A percentile compares a stretch with the other conserved stretches of the same genome.
phyloP scores from a whole-genome alignment of 2,797 vertebrate genomes.

The Melanotaenia trifasciata region DNA sequence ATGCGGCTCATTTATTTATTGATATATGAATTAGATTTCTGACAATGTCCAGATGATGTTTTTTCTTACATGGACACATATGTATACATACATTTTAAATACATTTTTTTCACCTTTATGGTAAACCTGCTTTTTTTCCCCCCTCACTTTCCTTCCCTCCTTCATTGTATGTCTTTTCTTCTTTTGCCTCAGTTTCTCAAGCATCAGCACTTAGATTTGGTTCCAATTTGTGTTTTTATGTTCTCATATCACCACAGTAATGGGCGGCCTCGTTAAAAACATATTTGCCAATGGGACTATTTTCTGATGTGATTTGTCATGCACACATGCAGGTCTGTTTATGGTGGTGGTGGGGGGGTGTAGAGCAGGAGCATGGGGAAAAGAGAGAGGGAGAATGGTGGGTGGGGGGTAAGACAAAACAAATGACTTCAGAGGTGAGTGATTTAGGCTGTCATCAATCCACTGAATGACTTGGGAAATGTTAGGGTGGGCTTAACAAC shows the following conservation, averaged over 20 bases:
- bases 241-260: constrained; percentile 80
- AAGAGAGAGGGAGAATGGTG: not conserved
- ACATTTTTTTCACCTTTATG: not conserved
- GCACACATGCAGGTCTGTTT: constrained; percentile 57
- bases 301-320: constrained; percentile 74
- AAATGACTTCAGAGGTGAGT: constrained; percentile 69
- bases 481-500: constrained; percentile 71
- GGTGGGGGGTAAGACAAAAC: constrained; percentile 26
- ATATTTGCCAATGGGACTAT: constrained; percentile 79
- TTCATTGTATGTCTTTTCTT: constrained; percentile 20
- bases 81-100: no score
- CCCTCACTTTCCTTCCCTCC: constrained; percentile 7
- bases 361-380: constrained; percentile 27
- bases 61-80: constrained; percentile 3
- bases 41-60: constrained; percentile 7
- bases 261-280: constrained; percentile 84
- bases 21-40: not conserved
- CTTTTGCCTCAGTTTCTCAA: constrained; percentile 56
- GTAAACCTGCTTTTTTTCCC: constrained; percentile 27
- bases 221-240: constrained; percentile 81
- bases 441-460: constrained; percentile 68
- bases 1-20: not conserved
- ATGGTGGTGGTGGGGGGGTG: constrained; percentile 13
- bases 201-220: constrained; percentile 79
- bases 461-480: constrained; percentile 66